Conservation (phyloP, 2,113 vertebrate species). For the Cryptomyrus ogoouensis region DNA sequence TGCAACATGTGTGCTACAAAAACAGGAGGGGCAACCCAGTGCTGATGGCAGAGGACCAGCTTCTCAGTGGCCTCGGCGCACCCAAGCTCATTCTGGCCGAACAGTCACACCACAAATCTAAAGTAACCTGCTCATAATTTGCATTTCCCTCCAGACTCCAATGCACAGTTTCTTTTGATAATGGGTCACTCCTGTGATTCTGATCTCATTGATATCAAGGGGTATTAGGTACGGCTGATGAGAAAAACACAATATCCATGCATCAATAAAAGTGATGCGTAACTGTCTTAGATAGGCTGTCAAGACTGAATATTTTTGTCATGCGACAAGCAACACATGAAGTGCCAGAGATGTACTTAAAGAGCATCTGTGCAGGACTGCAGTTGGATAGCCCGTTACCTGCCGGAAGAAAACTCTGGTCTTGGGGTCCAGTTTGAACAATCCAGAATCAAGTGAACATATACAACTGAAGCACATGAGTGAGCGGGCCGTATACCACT, state of each 20-base stretch:
- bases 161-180: not conserved
- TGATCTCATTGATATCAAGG: not conserved
- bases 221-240: not conserved
- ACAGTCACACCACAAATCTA: not conserved
- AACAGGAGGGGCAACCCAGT: not conserved
- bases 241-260: not conserved
- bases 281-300: not conserved
- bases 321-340: not conserved
- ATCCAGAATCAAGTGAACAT: not conserved
- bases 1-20: not conserved
- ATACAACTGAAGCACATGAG: not conserved
- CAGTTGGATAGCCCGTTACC: not conserved
- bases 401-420: not conserved
- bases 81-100: not conserved
- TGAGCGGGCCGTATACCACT: not conserved
- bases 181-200: not conserved
- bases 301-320: not conserved
- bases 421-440: not conserved
- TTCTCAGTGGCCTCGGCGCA: not conserved
- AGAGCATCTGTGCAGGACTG: not conserved
- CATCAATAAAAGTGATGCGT: not conserved
- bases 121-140: not conserved
- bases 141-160: not conserved
- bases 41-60: not conserved
- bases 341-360: not conserved